A percentile compares a stretch with the other conserved stretches of the same genome.
Conservation (phyloP, 2,888 invertebrate genomes). For the Agrotis segetum region DNA sequence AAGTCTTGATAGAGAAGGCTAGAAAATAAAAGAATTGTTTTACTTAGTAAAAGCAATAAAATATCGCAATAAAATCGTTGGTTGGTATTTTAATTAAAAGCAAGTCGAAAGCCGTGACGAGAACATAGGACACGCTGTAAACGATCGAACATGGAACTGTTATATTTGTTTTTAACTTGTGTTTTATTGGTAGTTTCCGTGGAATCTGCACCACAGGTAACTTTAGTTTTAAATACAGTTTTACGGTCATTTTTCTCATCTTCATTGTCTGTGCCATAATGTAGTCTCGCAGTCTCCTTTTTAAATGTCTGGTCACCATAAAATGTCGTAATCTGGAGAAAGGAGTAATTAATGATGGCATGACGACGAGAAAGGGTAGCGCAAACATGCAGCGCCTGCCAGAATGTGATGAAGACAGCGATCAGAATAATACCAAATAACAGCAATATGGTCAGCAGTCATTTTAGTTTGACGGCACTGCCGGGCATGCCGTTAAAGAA, state of each 20-base stretch:
- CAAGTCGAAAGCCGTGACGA: conserved; percentile 52
- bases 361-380: too few species aligned
- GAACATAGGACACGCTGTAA: conserved; percentile 25
- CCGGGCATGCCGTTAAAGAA: background rate
- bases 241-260: background rate
- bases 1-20: background rate
- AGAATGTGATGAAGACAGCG: too few species aligned
- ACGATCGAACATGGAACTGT: conserved; percentile 48
- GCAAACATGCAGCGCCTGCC: too few species aligned
- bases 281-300: too few species aligned
- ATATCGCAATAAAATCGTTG: conserved; percentile 35
- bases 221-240: conserved; percentile 2
- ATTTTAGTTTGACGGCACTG: background rate
- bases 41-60: conserved; percentile 47
- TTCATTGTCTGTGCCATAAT: background rate
- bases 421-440: too few species aligned
- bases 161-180: conserved; percentile 69
- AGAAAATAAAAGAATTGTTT: conserved; percentile 3
- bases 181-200: conserved; percentile 64
- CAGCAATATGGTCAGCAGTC: background rate
- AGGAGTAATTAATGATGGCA: too few species aligned
- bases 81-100: conserved; percentile 59
- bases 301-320: too few species aligned
- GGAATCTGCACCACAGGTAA: conserved; percentile 75
- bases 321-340: too few species aligned